Percentiles rank a stretch among this genome's conserved stretches.
Evolutionary conservation across 1,140 invertebrate species (phyloP).

Genomic region (Lucilia sericata): DNA sequence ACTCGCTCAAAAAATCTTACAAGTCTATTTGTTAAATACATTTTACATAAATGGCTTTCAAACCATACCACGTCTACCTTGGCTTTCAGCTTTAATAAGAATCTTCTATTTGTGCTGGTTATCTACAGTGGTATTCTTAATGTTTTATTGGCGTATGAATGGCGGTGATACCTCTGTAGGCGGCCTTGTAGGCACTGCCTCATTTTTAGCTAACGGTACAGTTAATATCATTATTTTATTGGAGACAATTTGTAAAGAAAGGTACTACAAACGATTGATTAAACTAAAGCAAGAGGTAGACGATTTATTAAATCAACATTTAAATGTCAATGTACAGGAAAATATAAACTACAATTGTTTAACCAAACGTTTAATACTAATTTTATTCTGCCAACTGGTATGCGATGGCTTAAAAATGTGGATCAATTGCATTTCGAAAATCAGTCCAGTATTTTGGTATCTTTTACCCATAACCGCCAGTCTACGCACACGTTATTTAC

Average conservation of each 20-base stretch:
- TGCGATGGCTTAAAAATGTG: constrained; percentile 15
- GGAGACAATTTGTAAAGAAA: neutral
- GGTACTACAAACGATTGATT: neutral
- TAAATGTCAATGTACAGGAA: neutral
- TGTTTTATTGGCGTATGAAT: constrained; percentile 32
- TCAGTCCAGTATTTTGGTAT: constrained; percentile 51
- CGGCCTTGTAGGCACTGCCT: constrained; percentile 29
- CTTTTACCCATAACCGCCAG: constrained; percentile 52
- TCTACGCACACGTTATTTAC: constrained; percentile 54
- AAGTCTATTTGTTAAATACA: neutral
- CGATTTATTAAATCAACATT: neutral
- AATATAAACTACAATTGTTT: neutral
- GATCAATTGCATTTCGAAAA: constrained; percentile 24
- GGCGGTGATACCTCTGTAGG: constrained; percentile 36
- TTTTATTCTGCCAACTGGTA: neutral
- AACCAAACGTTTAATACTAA: neutral
- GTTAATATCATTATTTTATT: constrained; percentile 27
- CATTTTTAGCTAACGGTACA: neutral
- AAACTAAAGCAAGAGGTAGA: neutral
- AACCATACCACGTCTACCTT: neutral
- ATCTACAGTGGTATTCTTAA: neutral
- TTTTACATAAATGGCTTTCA: neutral
- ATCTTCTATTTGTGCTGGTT: neutral
- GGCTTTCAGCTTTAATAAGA: neutral
- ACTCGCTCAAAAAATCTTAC: neutral